phyloP scores from a whole-genome alignment of 2,888 invertebrate genomes.

The Aquatica leii region DNA sequence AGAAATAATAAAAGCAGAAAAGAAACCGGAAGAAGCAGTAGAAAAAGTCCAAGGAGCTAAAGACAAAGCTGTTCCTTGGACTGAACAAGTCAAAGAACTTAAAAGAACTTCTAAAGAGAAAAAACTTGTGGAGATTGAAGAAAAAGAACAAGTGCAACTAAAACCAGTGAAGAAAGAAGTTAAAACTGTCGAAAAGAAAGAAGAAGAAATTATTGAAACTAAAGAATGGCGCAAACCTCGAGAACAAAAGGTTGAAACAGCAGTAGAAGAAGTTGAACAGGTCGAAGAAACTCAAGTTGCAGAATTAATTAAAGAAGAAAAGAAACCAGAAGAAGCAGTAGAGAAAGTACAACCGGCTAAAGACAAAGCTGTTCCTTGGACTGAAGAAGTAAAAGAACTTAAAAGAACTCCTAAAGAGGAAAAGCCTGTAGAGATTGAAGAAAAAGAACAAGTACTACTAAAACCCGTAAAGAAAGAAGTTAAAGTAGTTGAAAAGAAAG shows the following conservation, averaged over 20 bases:
- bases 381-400: not conserved
- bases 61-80: slow-evolving; percentile 26
- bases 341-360: slow-evolving; percentile 47
- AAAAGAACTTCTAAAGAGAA: slow-evolving; percentile 28
- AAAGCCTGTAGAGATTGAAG: not conserved
- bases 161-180: slow-evolving; percentile 55
- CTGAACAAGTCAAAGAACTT: slow-evolving; percentile 28
- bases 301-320: slow-evolving; percentile 23
- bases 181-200: slow-evolving; percentile 27
- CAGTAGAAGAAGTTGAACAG: slow-evolving; percentile 64
- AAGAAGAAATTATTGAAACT: slow-evolving; percentile 46
- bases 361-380: slow-evolving; percentile 36
- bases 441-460: not conserved
- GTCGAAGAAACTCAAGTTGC: slow-evolving; percentile 39
- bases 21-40: slow-evolving; percentile 25
- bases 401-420: not conserved
- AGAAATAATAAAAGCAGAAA: slow-evolving; percentile 18
- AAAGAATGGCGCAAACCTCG: slow-evolving; percentile 16
- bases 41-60: slow-evolving; percentile 36
- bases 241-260: not conserved
- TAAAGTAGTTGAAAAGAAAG: slow-evolving; percentile 43
- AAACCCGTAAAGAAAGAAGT: not conserved
- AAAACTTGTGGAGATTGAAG: slow-evolving; percentile 41
- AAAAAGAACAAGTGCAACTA: slow-evolving; percentile 61
- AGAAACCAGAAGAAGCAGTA: slow-evolving; percentile 29